Base-by-base conservation (phyloP, 1,140 invertebrate genomes). In the Tachypleus tridentatus region DNA sequence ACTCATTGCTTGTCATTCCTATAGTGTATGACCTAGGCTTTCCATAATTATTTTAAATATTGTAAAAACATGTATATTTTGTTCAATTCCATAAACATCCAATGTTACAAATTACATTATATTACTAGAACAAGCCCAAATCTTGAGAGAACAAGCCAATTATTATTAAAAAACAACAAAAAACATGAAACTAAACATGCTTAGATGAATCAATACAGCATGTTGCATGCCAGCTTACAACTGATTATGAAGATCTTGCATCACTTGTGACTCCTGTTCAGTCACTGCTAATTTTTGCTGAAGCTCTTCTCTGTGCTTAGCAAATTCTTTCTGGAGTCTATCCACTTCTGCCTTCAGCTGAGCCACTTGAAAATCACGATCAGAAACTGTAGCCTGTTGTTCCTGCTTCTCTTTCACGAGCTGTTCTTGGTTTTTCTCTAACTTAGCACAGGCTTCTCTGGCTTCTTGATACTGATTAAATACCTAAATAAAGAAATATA, bases 271-370 rank as follows among this genome's bases (percentile, higher is more conserved):
- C 8, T 67, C 66, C 47, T 67, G 67, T 51, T 64, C 48, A 4
- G 60, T 69, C 54, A 69, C 67, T 4, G 67, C 67, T 4, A 70
- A 56, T 52, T 67, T 70, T 47, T 66, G 56, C 51, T 67, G 57
- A 4, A 70, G 58, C n/a, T 70, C 70, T 29, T 64, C 54, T 57
- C 62, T 11, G 58, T 70, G 67, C 11, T 57, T 65, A 5, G 54
- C 51, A 58, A 70, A 69, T 52, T 69, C 68, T 3, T 57, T 62
- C 52, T 61, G 60, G 8, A 70, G 56, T 47, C 68, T 63, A 4
- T 70, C 68, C 51, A 67, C 64, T 49, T 69, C 65, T 8, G 64
- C 57, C 8, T 64, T 70, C 5, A 70, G 52, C 5, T 60, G 49
- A n/a, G 50, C 54, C 7, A 70, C n/a, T 60, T 69, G 61, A 3